Conservation (phyloP, 2,797 vertebrate species). For the Protosalanx chinensis region DNA sequence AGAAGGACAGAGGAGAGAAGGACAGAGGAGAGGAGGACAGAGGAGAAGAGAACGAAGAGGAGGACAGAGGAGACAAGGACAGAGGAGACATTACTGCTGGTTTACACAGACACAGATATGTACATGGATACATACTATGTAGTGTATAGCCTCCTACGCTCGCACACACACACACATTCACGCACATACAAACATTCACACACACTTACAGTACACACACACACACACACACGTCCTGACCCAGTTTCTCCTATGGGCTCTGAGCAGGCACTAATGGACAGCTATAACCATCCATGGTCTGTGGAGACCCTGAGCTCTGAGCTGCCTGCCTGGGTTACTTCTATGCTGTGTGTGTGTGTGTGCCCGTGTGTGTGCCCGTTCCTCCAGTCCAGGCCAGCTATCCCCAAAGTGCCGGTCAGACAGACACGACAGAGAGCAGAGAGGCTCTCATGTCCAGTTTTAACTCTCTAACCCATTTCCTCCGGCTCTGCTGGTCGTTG, state of each 20-base stretch:
- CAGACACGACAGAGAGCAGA: background rate
- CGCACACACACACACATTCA: constrained; percentile 1
- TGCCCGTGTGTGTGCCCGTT: constrained; percentile 3
- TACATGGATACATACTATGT: background rate
- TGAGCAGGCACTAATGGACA: constrained; percentile 66
- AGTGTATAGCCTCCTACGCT: background rate
- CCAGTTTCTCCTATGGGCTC: constrained; percentile 66
- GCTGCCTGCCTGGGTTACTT: constrained; percentile 24
- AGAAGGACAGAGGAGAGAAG: background rate
- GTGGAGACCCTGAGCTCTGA: constrained; percentile 55
- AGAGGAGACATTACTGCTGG: background rate
- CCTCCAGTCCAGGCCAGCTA: constrained; percentile 6
- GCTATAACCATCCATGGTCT: constrained; percentile 65
- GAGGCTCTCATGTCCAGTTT: background rate
- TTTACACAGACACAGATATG: background rate
- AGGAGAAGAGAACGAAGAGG: background rate
- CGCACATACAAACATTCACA: background rate
- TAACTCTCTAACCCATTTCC: constrained; percentile 3
- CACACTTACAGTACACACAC: background rate
- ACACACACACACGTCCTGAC: constrained; percentile 55
- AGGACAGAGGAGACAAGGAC: background rate
- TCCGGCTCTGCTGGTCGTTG: background rate
- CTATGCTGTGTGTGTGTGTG: constrained; percentile 14
- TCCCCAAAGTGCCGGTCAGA: background rate
- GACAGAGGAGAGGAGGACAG: background rate